Percentiles rank a stretch among this genome's conserved stretches.
phyloP scores from a whole-genome alignment of 2,888 invertebrate genomes.

The Drymonia ruficornis region DNA sequence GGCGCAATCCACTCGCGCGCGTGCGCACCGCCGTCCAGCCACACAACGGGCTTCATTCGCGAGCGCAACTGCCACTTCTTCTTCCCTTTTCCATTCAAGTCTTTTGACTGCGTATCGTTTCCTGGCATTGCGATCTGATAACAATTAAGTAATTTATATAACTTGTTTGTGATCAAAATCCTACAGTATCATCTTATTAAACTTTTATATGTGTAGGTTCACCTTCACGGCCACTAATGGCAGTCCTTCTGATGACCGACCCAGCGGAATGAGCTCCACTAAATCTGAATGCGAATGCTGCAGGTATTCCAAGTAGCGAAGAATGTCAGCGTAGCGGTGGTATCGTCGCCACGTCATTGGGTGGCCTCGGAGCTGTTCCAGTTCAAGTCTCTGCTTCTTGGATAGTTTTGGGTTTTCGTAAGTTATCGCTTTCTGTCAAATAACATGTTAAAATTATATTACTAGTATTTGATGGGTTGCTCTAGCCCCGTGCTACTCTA shows the following conservation, averaged over 20 bases:
- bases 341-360: constrained; percentile 90
- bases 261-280: constrained; percentile 88
- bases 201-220: no score
- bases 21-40: constrained; percentile 92
- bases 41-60: constrained; percentile 88
- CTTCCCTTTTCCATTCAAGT: constrained; percentile 49
- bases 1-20: constrained; percentile 93
- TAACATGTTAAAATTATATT: constrained; percentile 5
- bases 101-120: constrained; percentile 56
- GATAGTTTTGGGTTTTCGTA: constrained; percentile 88
- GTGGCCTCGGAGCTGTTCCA: constrained; percentile 85
- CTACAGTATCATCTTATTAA: no score
- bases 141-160: constrained; percentile 5
- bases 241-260: constrained; percentile 89
- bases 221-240: constrained; percentile 90
- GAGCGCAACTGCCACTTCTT: constrained; percentile 80
- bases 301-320: constrained; percentile 88
- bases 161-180: no score
- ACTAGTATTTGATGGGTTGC: neutral
- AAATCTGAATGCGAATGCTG: constrained; percentile 87
- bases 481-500: no score
- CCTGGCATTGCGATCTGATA: constrained; percentile 64
- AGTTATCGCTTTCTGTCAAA: constrained; percentile 85
- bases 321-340: constrained; percentile 88
- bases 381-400: constrained; percentile 84